A percentile compares a stretch with the other conserved stretches of the same genome.
phyloP scores from a whole-genome alignment of 2,888 invertebrate genomes.

The Lasioglossum lativentre region DNA sequence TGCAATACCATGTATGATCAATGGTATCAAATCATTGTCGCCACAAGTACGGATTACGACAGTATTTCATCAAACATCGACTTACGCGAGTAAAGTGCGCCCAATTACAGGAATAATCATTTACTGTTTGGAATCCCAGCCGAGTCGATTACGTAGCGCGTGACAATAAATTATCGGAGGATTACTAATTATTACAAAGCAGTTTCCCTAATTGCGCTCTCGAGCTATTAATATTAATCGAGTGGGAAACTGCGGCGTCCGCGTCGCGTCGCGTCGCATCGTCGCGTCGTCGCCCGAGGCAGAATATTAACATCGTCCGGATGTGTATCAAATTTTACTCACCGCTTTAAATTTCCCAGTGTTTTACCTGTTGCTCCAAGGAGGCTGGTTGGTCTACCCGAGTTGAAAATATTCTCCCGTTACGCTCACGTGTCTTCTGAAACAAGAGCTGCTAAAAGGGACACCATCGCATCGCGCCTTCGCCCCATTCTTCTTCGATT shows the following conservation, averaged over 20 bases:
- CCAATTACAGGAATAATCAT: not conserved
- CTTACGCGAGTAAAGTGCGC: not conserved
- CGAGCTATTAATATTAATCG: slow-evolving; percentile 1
- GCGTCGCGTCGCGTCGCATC: too few species aligned
- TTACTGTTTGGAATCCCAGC: not conserved
- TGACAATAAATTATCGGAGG: not conserved
- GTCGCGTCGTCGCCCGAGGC: not conserved
- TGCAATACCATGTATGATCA: not conserved
- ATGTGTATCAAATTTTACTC: slow-evolving; percentile 11
- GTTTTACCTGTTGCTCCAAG: slow-evolving; percentile 48
- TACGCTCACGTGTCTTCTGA: not conserved
- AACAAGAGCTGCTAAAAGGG: not conserved
- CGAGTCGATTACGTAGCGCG: not conserved
- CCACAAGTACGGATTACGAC: not conserved
- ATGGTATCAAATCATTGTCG: not conserved
- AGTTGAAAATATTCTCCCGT: slow-evolving; percentile 2
- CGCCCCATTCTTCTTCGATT: slow-evolving; percentile 9
- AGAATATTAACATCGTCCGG: not conserved
- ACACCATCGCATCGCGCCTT: not conserved
- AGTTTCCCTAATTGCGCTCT: slow-evolving; percentile 1
- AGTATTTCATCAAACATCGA: not conserved
- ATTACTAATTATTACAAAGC: slow-evolving; percentile 1
- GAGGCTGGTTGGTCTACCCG: not conserved
- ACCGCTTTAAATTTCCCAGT: slow-evolving; percentile 18
- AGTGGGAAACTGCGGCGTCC: not conserved